Evolutionary conservation across 1,140 invertebrate species (phyloP).

Genomic region (Heliothis virescens): DNA sequence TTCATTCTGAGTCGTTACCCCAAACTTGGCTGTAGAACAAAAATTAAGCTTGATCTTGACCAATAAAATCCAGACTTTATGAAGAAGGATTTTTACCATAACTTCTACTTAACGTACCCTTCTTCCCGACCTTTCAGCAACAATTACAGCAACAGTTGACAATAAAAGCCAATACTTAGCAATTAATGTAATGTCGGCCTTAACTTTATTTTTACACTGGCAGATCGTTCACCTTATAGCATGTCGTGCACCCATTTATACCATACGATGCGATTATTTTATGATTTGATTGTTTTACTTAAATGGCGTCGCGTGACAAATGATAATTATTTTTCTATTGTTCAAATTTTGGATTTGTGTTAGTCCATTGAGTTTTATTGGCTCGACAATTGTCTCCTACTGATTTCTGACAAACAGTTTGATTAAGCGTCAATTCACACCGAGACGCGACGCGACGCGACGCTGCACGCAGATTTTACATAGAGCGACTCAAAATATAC

Average conservation of each 20-base stretch:
- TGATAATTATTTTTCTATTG: slow-evolving; percentile 22
- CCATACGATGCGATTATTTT: slow-evolving; percentile 52
- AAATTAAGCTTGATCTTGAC: neutral
- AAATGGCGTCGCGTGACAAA: slow-evolving; percentile 33
- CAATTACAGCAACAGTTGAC: slow-evolving; percentile 43
- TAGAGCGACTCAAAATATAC: too few species aligned
- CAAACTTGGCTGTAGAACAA: too few species aligned
- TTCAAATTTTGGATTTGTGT: slow-evolving; percentile 3
- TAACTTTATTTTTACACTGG: slow-evolving; percentile 71
- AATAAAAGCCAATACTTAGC: slow-evolving; percentile 31
- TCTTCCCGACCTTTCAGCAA: slow-evolving; percentile 12
- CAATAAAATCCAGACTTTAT: neutral
- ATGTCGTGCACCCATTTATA: slow-evolving; percentile 50
- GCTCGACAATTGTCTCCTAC: neutral
- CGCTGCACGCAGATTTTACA: too few species aligned
- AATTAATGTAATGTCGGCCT: slow-evolving; percentile 58
- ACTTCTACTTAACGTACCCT: slow-evolving; percentile 1
- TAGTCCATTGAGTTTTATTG: neutral
- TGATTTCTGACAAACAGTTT: neutral
- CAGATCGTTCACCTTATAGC: slow-evolving; percentile 64
- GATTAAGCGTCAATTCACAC: too few species aligned
- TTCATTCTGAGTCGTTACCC: too few species aligned
- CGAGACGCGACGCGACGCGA: too few species aligned
- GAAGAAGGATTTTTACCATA: neutral
- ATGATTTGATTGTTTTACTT: slow-evolving; percentile 31